Evolutionary conservation across 2,113 vertebrate genomes (phyloP).

Genomic region (Nyctibius bracteatus): DNA sequence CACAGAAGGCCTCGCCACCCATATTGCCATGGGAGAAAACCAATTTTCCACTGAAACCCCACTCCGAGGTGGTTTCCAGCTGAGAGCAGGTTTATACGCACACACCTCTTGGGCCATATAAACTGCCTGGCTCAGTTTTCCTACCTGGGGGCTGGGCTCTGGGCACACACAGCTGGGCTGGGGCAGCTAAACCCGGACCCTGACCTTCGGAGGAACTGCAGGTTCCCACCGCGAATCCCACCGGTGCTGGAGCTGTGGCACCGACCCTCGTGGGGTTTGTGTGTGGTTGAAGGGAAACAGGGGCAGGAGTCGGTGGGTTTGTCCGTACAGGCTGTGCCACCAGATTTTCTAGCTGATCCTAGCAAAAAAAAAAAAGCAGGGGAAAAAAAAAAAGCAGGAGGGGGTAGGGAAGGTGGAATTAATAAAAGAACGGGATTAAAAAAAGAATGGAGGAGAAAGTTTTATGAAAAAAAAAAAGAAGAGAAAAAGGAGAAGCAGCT

Average conservation of each 20-base stretch:
- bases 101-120: background rate
- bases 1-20: background rate
- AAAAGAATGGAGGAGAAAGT: background rate
- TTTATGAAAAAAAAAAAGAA: background rate
- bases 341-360: background rate
- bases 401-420: background rate
- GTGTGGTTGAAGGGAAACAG: background rate
- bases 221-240: background rate
- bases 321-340: background rate
- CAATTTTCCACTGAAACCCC: background rate
- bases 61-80: background rate
- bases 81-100: background rate
- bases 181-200: background rate
- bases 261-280: background rate
- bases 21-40: background rate
- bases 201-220: rapidly evolving
- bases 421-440: background rate
- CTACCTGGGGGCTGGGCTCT: background rate
- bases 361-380: too few species aligned
- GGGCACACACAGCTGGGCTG: background rate
- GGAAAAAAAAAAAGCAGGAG: background rate
- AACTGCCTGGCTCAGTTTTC: background rate
- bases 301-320: background rate
- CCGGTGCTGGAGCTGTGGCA: background rate
- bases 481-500: conserved; percentile 45